phyloP scores from a whole-genome alignment of 1,140 invertebrate genomes.

The Ylistrum balloti region DNA sequence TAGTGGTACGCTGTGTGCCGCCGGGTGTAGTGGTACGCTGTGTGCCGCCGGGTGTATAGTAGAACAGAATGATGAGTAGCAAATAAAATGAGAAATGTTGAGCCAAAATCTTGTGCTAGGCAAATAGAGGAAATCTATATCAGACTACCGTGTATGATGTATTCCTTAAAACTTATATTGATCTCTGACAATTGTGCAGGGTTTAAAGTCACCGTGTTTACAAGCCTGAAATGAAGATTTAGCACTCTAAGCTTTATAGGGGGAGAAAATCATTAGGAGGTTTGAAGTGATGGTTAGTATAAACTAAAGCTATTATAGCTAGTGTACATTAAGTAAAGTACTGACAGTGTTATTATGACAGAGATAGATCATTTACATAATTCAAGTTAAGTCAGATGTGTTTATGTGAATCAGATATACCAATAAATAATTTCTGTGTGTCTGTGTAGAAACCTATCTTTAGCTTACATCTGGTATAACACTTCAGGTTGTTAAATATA shows the following conservation, averaged over 20 bases:
- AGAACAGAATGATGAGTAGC: background rate
- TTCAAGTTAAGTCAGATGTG: background rate
- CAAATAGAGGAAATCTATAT: background rate
- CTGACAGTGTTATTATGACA: background rate
- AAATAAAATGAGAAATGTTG: background rate
- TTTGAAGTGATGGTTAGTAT: background rate
- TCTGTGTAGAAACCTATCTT: background rate
- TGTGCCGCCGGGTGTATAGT: no score
- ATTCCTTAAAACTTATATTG: background rate
- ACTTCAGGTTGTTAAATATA: background rate
- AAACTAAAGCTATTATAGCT: background rate
- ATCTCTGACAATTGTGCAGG: background rate
- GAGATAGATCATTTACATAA: background rate
- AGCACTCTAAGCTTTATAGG: background rate
- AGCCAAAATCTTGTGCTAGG: background rate
- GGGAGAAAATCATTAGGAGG: background rate
- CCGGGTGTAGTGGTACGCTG: no score
- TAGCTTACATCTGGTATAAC: background rate
- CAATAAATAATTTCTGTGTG: background rate
- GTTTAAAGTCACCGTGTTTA: background rate
- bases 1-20: no score
- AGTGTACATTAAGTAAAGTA: background rate
- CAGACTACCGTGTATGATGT: background rate
- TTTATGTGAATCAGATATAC: background rate
- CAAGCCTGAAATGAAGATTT: background rate